Conservation (phyloP, 2,113 vertebrate genomes). For the Psephotus haematonotus region DNA sequence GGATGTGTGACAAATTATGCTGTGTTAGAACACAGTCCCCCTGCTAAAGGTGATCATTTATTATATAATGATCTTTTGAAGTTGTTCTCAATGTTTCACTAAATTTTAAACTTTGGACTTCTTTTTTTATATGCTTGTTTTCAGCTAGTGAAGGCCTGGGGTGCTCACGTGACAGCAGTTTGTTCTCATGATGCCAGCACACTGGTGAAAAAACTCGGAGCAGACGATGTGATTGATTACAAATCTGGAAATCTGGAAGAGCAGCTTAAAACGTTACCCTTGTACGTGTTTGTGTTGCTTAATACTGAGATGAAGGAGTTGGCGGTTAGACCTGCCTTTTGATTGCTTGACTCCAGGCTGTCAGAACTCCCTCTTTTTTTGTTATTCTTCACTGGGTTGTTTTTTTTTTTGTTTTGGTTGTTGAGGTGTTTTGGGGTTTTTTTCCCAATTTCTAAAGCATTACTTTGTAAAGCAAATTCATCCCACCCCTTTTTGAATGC, state of each 20-base stretch:
- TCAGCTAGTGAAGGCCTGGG: slow-evolving; percentile 93
- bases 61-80: not conserved
- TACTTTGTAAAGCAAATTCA: not conserved
- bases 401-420: not conserved
- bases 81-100: not conserved
- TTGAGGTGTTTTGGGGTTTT: not conserved
- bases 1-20: not conserved
- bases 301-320: not conserved
- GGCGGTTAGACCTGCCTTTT: not conserved
- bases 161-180: slow-evolving; percentile 90
- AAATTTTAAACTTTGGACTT: not conserved
- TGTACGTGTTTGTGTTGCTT: slow-evolving; percentile 72
- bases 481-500: not conserved
- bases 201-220: slow-evolving; percentile 86
- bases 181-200: slow-evolving; percentile 87
- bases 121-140: not conserved
- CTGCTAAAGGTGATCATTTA: not conserved
- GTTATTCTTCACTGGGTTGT: not conserved
- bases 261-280: slow-evolving; percentile 78
- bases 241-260: slow-evolving; percentile 79
- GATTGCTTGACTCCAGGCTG: not conserved
- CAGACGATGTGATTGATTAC: slow-evolving; percentile 89
- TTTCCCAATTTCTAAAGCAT: not conserved
- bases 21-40: not conserved
- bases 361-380: not conserved